Base-by-base conservation (phyloP, 2,888 invertebrate genomes). In the Amphipoea oculea region DNA sequence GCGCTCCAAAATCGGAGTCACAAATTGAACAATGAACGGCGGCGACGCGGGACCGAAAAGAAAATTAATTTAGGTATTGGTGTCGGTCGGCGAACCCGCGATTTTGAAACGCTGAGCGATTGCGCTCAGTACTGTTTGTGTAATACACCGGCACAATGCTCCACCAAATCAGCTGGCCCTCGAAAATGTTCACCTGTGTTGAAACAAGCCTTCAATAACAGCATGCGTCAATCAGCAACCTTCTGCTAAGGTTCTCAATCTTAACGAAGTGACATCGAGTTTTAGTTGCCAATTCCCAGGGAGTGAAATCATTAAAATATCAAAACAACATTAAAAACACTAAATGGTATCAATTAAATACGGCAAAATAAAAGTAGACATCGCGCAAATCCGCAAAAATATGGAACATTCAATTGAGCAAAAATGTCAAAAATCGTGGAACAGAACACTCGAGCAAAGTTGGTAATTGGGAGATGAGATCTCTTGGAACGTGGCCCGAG, bases 61-160 rank as follows among this genome's bases (percentile, higher is more conserved):
- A 96, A 96, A 96, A 96, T 96, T 96, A 96, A 96, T 96, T 95
- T 96, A 97, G 96, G 96, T 96, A 97, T 96, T 94, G 95, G 96
- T 96, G 96, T 94, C 96, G 96, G 96, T 94, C 96, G 93, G 91
- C 92, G 96, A 96, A 94, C 96, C 94, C 95, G 91, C 92, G 92
- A 95, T 97, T 96, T 96, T 96, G 96, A 96, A 96, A 96, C 94
- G 92, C 90, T 93, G 94, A 95, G 94, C 94, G 96, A 95, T 96
- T 96, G 96, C 96, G 95, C 94, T 94, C 94, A 91, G 93, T 93
- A 93, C 93, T 92, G 96, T 96, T 96, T 96, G 96, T 96, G 96
- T 96, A 96, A 96, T 94, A 95, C 94, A 92, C 93, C 91, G 92
- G 91, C 95, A 96, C 95, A 95, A 95, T 95, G 94, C 96, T 92